These are phyloP conservation scores for Setipinna tenuifilis DNA, from an alignment of 2,797 vertebrate genomes.

Conservation along the genomic window DNA sequence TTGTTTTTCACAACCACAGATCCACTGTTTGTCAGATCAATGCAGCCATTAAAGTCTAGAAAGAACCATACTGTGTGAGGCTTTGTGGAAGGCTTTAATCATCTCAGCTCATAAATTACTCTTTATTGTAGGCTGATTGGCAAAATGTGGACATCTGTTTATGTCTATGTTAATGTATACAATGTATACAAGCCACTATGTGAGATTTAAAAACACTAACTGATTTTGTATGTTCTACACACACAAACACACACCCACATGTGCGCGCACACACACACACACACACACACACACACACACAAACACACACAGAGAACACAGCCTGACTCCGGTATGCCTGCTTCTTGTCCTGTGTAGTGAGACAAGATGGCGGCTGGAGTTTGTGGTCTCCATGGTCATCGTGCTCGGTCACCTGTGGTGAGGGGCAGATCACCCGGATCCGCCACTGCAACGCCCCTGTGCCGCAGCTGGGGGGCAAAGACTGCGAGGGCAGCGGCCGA, in stretches of 20 bases:
- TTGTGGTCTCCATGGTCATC: conserved; percentile 98
- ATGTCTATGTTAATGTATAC: too few species aligned
- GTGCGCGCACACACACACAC: too few species aligned
- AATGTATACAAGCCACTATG: background rate
- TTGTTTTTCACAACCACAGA: background rate
- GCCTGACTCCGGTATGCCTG: background rate
- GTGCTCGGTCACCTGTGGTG: conserved; percentile 93
- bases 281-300: too few species aligned
- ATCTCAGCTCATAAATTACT: background rate
- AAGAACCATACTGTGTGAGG: background rate
- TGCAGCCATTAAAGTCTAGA: background rate
- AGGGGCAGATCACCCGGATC: conserved; percentile 93
- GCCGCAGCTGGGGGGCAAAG: conserved; percentile 91
- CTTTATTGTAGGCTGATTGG: background rate
- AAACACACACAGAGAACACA: too few species aligned
- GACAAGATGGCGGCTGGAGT: conserved; percentile 96
- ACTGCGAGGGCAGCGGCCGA: conserved; percentile 88
- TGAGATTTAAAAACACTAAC: background rate
- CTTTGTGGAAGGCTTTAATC: background rate
- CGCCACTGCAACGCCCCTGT: conserved; percentile 95
- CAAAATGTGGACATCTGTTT: background rate
- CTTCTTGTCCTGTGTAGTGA: conserved; percentile 72
- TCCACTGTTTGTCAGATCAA: background rate
- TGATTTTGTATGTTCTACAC: too few species aligned
- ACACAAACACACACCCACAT: too few species aligned